These are phyloP conservation scores for Ashinkailepas kermadecensis DNA, from an alignment of 2,888 invertebrate species.

Conservation along the genomic window DNA sequence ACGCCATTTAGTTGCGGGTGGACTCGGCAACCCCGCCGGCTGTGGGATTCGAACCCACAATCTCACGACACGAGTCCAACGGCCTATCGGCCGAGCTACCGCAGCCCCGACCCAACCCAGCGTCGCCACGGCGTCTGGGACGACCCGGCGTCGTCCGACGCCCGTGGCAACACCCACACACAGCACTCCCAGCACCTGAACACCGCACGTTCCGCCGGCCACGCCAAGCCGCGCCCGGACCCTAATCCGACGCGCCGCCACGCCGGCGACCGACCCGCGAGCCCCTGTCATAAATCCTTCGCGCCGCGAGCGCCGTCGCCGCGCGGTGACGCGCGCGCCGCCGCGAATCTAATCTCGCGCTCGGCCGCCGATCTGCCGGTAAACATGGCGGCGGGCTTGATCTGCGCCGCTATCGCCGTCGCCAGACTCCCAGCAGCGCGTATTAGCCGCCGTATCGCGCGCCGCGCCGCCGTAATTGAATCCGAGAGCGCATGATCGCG, in stretches of 20 bases:
- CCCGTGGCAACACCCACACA: no score
- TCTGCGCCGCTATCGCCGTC: constrained; percentile 8
- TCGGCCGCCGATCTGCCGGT: neutral
- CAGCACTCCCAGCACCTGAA: no score
- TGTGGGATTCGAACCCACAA: no score
- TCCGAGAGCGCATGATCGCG: neutral
- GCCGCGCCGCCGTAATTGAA: neutral
- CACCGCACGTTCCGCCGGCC: no score
- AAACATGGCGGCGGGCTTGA: constrained; percentile 15
- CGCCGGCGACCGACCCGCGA: neutral
- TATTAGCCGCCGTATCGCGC: neutral
- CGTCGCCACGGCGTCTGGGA: no score
- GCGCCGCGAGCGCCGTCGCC: neutral
- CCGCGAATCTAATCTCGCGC: constrained; percentile 13
- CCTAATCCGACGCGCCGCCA: neutral
- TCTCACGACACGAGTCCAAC: no score
- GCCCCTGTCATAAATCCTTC: constrained; percentile 6
- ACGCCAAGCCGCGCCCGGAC: neutral
- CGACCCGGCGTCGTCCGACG: no score
- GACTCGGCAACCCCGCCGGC: no score
- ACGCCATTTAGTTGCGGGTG: no score
- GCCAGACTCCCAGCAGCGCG: neutral
- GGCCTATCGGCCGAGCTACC: no score
- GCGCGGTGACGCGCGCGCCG: neutral
- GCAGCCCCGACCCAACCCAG: no score